These are phyloP conservation scores for Ageneiosus marmoratus DNA, from an alignment of 2,113 vertebrate species.

Conservation along the genomic window DNA sequence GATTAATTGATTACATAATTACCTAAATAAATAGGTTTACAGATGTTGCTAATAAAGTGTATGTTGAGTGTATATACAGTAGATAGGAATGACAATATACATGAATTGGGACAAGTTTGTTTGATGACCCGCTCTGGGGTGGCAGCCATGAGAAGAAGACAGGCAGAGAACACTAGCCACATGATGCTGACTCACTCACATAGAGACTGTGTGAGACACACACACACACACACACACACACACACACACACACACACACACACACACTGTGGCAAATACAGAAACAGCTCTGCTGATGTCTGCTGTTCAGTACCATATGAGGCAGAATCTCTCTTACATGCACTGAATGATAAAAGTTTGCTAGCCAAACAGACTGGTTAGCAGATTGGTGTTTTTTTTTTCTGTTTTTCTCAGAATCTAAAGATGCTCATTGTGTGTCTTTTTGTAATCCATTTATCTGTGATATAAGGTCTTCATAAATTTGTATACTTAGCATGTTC, in stretches of 20 bases:
- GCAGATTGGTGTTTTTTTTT: conserved; percentile 50
- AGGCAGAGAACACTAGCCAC: conserved; percentile 33
- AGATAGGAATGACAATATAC: neutral
- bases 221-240: conserved; percentile 36
- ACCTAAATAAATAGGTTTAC: neutral
- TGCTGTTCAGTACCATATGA: conserved; percentile 44
- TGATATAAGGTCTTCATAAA: neutral
- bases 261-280: conserved; percentile 22
- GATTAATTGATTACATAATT: too few species aligned
- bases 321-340: conserved; percentile 39
- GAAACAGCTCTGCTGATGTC: conserved; percentile 36
- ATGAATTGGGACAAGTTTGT: neutral
- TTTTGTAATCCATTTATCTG: conserved; percentile 9
- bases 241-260: conserved; percentile 34
- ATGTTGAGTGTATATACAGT: neutral
- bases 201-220: conserved; percentile 38
- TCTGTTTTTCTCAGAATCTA: conserved; percentile 44
- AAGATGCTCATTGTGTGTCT: conserved; percentile 14
- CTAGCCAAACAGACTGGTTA: conserved; percentile 52
- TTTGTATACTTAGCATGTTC: neutral
- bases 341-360: conserved; percentile 42
- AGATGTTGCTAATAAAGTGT: neutral
- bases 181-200: conserved; percentile 53
- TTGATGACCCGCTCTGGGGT: neutral
- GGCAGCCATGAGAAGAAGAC: conserved; percentile 20